Base-by-base conservation (phyloP, 2,888 invertebrate species). In the Choristoneura rosaceana region DNA sequence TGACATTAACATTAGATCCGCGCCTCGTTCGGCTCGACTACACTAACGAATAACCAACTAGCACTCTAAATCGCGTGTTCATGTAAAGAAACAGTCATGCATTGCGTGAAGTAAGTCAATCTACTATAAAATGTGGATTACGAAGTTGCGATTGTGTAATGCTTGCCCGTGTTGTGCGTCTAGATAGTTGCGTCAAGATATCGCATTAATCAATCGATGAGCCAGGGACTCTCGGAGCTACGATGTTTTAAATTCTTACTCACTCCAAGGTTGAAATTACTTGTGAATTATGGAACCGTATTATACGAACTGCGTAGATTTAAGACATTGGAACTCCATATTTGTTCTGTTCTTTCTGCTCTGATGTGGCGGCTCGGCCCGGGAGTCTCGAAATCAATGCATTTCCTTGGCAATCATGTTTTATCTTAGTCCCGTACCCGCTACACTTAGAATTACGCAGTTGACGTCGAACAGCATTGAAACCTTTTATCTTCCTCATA, bases 181-280 rank as follows among this genome's bases (percentile, higher is more conserved):
- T 66, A 61, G 33, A 59, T 65, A 59, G 43, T 83, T 84, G 80
- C 82, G 81, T 81, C 75, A 80, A 80, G 78, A 79, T 80, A 83
- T 82, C 76, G 77, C 78, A 76, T 77, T 77, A 76, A 80, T 81
- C 81, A 82, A 85, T 85, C 81, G 82, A 81, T 77, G 80, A 76
- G 79, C 74, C 74, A 79, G 75, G 78, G 80, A 81, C 76, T 77
- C 78, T 69, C 69, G 4, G 15, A 52, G 5, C 47, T 47, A 14
- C 47, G n/a, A 12, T 43, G 12, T 12, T 43, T 43, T 3, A 38
- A 38, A 43, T 43, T 3, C 38, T 41, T 47, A 47, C 0, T 25
- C 25, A 25, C 50, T 50, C 2, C 14, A 15, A 50, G 15, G 2
- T n/a, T 15, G n/a, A 50, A 50, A n/a, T n/a, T 50, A n/a, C n/a